A percentile compares a stretch with the other conserved stretches of the same genome.
These are phyloP conservation scores for Drosophila hawaiiensis DNA, from an alignment of 2,888 invertebrate genomes.

Conservation along the genomic window DNA sequence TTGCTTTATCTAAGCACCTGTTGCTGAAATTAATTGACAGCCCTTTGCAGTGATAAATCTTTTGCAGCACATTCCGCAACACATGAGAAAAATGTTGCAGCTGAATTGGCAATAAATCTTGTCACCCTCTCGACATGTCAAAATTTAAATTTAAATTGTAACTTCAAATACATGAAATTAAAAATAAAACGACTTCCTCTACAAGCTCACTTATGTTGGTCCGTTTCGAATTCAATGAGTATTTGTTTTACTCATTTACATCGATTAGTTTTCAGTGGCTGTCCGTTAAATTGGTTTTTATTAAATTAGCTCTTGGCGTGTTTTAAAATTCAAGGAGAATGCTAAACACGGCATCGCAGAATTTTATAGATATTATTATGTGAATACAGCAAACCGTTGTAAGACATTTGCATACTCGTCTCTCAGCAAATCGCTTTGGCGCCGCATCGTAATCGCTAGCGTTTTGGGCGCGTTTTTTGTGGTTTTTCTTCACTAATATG, in stretches of 20 bases:
- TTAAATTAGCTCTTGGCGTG: slow-evolving; percentile 45
- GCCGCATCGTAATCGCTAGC: slow-evolving; percentile 30
- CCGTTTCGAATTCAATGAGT: background rate
- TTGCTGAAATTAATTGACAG: slow-evolving; percentile 29
- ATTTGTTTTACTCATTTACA: slow-evolving; percentile 35
- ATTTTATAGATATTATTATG: slow-evolving; percentile 21
- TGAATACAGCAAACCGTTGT: slow-evolving; percentile 25
- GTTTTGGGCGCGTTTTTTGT: slow-evolving; percentile 48
- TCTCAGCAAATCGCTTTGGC: slow-evolving; percentile 28
- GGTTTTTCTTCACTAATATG: slow-evolving; percentile 48
- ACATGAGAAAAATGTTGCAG: slow-evolving; percentile 23
- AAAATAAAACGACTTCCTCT: slow-evolving; percentile 5
- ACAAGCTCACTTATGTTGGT: background rate
- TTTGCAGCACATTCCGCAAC: slow-evolving; percentile 9
- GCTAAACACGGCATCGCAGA: slow-evolving; percentile 18
- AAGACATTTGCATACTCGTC: slow-evolving; percentile 55
- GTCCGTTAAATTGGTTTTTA: slow-evolving; percentile 21
- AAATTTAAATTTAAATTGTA: background rate
- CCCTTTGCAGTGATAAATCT: slow-evolving; percentile 32
- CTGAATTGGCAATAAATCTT: slow-evolving; percentile 29
- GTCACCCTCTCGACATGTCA: background rate
- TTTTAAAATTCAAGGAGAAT: slow-evolving; percentile 75
- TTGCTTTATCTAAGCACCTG: slow-evolving; percentile 32
- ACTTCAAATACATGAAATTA: too few relatives aligned
- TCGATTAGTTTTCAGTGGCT: slow-evolving; percentile 20